Base-by-base conservation (phyloP, 2,888 invertebrate species). In the Altica lythri region DNA sequence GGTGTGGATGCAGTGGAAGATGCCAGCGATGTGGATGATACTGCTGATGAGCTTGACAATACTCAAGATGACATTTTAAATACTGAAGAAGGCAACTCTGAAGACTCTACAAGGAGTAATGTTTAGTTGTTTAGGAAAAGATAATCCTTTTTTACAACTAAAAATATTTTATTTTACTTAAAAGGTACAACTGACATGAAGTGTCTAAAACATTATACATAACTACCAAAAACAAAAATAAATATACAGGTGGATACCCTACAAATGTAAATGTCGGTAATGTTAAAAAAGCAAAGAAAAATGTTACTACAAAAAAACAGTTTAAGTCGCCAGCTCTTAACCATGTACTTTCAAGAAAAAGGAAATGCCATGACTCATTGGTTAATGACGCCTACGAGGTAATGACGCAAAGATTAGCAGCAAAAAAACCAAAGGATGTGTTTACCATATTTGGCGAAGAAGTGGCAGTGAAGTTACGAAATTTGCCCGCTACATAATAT, bases 1-100 rank as follows among this genome's bases (percentile, higher is more conserved):
- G 46, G 13, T 18, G 35, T 52, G 37, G 46, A 44, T 44, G 44
- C 44, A 25, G 44, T 29, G n/a, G 18, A 29, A 30, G 45, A 53
- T 46, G 52, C 46, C 37, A 53, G 35, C 53, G 46, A 47, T 53
- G 29, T 53, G 46, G 25, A 53, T 47, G 35, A 53, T 47, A 53
- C 50, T 50, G 30, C 42, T 50, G 50, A 50, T 18, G 44, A 50
- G 44, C 25, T 6, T 25, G 25, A 25, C 6, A 50, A 50, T 50
- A 50, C 50, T 14, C 6, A 50, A 47, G 44, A 50, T 50, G 19
- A 9, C 44, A 35, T 53, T 53, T 53, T 53, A 51, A 53, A 53
- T 53, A 38, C 12, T 53, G 40, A 47, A 53, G 40, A 47, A 45
- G 12, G 27, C 46, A 47, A 30, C 38, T 35, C 37, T 10, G 6